Evolutionary conservation across 2,113 vertebrate genomes (phyloP).

Genomic region (Cynoglossus semilaevis): DNA sequence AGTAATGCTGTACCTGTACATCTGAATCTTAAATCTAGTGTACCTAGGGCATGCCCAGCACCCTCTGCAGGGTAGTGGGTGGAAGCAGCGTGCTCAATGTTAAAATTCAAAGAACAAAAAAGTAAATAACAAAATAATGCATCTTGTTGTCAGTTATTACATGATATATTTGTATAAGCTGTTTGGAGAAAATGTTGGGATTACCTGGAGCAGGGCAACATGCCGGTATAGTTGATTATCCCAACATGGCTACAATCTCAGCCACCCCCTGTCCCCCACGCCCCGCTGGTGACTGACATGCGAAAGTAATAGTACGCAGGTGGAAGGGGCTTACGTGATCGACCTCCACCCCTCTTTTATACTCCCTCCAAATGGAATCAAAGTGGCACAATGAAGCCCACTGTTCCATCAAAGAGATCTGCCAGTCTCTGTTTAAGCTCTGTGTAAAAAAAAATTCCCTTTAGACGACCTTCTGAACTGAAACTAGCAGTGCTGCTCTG

Average conservation of each 20-base stretch:
- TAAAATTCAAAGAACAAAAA: too few species aligned
- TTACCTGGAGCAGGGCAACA: not conserved
- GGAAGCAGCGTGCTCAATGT: too few species aligned
- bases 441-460: constrained; percentile 40
- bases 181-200: constrained; percentile 25
- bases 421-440: constrained; percentile 58
- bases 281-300: constrained; percentile 64
- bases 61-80: too few species aligned
- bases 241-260: constrained; percentile 14
- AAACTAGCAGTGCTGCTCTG: constrained; percentile 54
- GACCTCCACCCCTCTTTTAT: constrained; percentile 18
- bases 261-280: not conserved
- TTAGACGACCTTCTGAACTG: constrained; percentile 65
- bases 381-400: constrained; percentile 64
- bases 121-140: too few species aligned
- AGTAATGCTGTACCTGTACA: too few species aligned
- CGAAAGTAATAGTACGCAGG: constrained; percentile 45
- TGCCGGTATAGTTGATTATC: constrained; percentile 26
- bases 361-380: constrained; percentile 66
- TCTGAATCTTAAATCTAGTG: too few species aligned
- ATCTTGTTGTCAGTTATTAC: constrained; percentile 5
- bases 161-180: not conserved
- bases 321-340: constrained; percentile 61
- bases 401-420: constrained; percentile 68
- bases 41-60: too few species aligned